Base-by-base conservation (phyloP, 2,797 vertebrate species). In the Vireo griseus region DNA sequence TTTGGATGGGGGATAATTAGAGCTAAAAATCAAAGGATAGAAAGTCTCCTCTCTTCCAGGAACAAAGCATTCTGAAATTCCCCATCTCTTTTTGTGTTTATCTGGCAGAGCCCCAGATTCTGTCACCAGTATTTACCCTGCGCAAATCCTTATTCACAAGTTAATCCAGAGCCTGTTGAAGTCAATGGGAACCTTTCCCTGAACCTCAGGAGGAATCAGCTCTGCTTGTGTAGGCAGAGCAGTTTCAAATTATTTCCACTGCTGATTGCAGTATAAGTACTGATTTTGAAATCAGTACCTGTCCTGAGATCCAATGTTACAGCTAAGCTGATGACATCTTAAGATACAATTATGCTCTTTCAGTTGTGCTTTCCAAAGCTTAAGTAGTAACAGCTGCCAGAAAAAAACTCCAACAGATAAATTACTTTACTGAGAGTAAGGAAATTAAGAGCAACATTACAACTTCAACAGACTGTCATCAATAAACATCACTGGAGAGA, bases 381-480 rank as follows among this genome's bases (percentile, higher is more conserved):
- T 94, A 97, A 97, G 75, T 90, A 94, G 83, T 93, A 96, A 94
- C 71, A 95, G 91, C 74, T 94, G 83, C 88, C 90, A 97, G 77
- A 31, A 39, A 33, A 54, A n/a, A 47, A 9, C 0, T 28, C 24
- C 40, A 97, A 85, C 75, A 96, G 72, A 95, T 55, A 81, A 86
- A 92, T 80, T 8, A 88, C 50, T 94, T 92, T 52, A 69, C 80
- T 69, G 80, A 96, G 88, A 91, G 63, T 91, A 92, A 94, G 96
- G 93, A 95, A 94, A 91, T 84, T 44, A 77, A 63, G 51, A 83
- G 80, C 57, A 84, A 80, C 26, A 69, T 88, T 88, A 57, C 68
- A 87, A 50, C 67, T 96, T 97, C 91, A 97, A 95, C 94, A 90
- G 87, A 59, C 72, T 21, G 10, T 95, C 85, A 84, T 45, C 90